phyloP scores from a whole-genome alignment of 2,797 vertebrate species.

The Euphonia xanthogaster region DNA sequence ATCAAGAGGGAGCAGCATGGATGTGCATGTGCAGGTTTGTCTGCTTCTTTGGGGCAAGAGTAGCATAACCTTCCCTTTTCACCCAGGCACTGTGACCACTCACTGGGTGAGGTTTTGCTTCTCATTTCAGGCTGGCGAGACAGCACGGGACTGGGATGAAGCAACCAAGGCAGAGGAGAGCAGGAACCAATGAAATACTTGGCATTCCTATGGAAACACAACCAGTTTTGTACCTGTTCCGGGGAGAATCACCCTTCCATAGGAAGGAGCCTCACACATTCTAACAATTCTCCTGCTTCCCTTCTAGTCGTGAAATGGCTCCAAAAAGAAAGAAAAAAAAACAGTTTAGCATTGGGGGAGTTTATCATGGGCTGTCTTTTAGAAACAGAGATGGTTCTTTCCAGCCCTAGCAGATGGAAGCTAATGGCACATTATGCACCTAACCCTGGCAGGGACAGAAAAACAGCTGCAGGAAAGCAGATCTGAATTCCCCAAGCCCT shows the following conservation, averaged over 20 bases:
- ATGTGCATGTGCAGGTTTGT: rapidly evolving
- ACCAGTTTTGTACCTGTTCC: background rate
- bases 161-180: background rate
- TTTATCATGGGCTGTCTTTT: background rate
- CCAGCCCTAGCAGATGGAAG: background rate
- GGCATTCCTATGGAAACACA: background rate
- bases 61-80: background rate
- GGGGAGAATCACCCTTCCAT: background rate
- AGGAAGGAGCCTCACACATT: background rate
- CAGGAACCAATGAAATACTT: background rate
- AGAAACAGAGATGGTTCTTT: background rate
- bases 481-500: slow-evolving; percentile 30
- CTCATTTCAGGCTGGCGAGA: background rate
- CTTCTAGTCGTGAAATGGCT: background rate
- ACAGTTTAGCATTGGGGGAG: background rate
- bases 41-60: background rate
- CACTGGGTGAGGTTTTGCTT: background rate
- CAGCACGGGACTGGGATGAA: background rate
- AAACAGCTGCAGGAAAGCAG: slow-evolving; percentile 34
- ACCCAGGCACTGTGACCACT: background rate
- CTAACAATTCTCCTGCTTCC: background rate
- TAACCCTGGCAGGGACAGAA: slow-evolving; percentile 1
- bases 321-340: background rate
- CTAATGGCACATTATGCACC: background rate
- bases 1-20: background rate